Conservation (phyloP, 2,888 invertebrate species). For the Eilema griseolum region DNA sequence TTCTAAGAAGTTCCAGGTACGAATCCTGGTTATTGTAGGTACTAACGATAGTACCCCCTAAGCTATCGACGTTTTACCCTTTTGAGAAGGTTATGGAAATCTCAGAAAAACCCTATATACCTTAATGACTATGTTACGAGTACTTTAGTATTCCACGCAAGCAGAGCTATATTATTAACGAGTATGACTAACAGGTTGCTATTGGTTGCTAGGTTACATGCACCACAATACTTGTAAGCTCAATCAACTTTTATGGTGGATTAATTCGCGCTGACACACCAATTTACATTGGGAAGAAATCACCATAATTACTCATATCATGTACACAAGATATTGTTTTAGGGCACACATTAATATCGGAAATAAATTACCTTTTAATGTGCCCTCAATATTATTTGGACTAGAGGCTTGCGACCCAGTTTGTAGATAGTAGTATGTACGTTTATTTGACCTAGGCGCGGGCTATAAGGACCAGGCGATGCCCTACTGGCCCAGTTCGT, state of each 20-base stretch:
- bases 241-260: constrained; percentile 9
- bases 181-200: constrained; percentile 41
- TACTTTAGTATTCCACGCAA: not conserved
- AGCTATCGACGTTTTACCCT: no score
- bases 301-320: not conserved
- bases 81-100: no score
- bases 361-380: constrained; percentile 31
- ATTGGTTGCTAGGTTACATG: constrained; percentile 41
- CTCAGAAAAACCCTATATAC: no score
- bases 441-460: constrained; percentile 64
- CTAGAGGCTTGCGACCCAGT: constrained; percentile 65
- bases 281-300: not conserved
- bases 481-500: constrained; percentile 78
- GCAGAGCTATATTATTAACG: not conserved
- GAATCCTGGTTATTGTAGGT: no score
- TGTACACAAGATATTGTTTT: constrained; percentile 4
- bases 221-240: constrained; percentile 15
- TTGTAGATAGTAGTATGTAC: constrained; percentile 58
- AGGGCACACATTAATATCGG: constrained; percentile 4
- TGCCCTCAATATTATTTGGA: constrained; percentile 34
- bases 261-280: constrained; percentile 3
- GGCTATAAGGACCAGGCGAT: constrained; percentile 71
- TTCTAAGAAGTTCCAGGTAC: no score
- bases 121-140: no score
- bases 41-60: no score